These are phyloP conservation scores for Halcyon leucocephala DNA, from an alignment of 2,797 vertebrate genomes.

Conservation along the genomic window DNA sequence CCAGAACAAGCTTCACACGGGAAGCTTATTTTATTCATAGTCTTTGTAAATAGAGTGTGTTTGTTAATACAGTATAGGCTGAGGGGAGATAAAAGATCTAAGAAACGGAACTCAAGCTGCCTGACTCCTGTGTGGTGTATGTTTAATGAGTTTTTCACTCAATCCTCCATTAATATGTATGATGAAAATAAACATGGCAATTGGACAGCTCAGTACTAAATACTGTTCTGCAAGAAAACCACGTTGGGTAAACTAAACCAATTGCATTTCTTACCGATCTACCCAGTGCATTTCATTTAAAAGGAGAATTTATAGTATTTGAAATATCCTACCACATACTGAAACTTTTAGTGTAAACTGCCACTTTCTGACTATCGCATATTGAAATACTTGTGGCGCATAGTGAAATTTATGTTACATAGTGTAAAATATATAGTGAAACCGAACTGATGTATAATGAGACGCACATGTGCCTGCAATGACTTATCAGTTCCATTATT, in stretches of 20 bases:
- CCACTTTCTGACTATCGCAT: slow-evolving; percentile 70
- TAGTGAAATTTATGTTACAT: slow-evolving; percentile 74
- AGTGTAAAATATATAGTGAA: slow-evolving; percentile 77
- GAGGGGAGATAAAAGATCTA: neutral
- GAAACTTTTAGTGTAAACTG: slow-evolving; percentile 73
- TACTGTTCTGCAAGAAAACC: slow-evolving; percentile 22
- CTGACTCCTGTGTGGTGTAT: neutral
- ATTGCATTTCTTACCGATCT: slow-evolving; percentile 52
- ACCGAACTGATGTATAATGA: slow-evolving; percentile 70
- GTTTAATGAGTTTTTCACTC: slow-evolving; percentile 50
- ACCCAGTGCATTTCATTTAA: slow-evolving; percentile 44
- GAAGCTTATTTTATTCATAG: neutral
- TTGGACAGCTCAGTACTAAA: neutral
- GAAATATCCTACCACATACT: slow-evolving; percentile 68
- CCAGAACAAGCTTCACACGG: neutral
- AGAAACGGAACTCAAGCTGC: neutral
- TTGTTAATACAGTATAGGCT: neutral
- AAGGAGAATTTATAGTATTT: slow-evolving; percentile 67
- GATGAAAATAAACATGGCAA: slow-evolving; percentile 40
- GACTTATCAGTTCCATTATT: slow-evolving; percentile 72
- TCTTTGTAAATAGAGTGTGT: neutral
- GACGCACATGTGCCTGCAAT: slow-evolving; percentile 64
- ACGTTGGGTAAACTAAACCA: slow-evolving; percentile 9
- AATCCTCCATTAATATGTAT: slow-evolving; percentile 14
- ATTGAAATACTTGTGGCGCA: slow-evolving; percentile 67